Evolutionary conservation across 2,113 vertebrate genomes (phyloP).

Genomic region (Anthoscopus minutus): DNA sequence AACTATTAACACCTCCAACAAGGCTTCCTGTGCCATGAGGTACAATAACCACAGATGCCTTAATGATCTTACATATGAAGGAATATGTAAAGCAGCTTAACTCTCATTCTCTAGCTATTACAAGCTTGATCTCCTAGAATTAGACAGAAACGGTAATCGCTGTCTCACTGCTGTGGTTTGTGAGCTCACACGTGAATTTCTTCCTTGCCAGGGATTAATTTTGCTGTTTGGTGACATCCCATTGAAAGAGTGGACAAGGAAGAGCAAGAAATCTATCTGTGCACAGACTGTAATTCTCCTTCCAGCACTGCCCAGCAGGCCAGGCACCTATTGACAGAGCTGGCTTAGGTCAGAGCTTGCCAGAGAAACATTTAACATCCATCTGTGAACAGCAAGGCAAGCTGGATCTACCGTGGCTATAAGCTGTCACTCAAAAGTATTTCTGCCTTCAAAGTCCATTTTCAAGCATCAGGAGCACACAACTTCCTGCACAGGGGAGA

Average conservation of each 20-base stretch:
- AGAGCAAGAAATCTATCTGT: background rate
- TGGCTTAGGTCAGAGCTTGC: background rate
- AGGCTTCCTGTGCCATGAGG: background rate
- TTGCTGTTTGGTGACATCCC: background rate
- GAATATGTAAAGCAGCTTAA: conserved; percentile 29
- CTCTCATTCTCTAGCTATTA: background rate
- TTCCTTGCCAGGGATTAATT: background rate
- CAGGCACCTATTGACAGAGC: background rate
- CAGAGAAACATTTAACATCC: background rate
- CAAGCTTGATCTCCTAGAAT: conserved; percentile 20
- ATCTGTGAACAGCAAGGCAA: background rate
- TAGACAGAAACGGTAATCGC: background rate
- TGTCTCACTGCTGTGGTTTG: background rate
- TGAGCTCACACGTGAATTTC: background rate
- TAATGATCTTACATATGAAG: background rate
- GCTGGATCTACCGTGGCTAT: background rate
- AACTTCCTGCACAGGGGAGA: background rate
- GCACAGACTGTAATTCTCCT: background rate
- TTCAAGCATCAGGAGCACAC: background rate
- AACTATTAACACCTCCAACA: background rate
- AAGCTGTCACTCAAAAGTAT: background rate
- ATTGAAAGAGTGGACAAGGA: background rate
- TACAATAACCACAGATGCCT: background rate
- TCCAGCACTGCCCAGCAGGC: background rate
- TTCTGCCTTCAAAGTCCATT: background rate